A percentile compares a stretch with the other conserved stretches of the same genome.
Conservation (phyloP, 2,113 vertebrate genomes). For the Delphinus delphis region DNA sequence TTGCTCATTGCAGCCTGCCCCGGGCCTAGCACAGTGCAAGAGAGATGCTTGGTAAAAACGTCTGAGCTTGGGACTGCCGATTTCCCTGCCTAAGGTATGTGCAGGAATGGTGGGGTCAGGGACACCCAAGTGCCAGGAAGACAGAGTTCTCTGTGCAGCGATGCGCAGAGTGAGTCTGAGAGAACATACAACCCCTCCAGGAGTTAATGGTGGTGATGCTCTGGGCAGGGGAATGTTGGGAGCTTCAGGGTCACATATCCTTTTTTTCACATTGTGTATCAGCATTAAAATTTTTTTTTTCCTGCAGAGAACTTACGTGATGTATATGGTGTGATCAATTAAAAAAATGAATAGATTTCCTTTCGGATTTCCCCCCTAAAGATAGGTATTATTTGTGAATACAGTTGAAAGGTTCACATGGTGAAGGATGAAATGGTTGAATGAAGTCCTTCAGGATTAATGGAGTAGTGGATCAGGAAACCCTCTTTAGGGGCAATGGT, state of each 20-base stretch:
- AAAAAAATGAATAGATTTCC: neutral
- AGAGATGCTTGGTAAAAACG: neutral
- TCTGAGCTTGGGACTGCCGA: neutral
- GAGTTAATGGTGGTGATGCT: no score
- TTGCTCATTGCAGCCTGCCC: neutral
- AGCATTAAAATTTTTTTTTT: neutral
- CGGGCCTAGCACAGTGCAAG: neutral
- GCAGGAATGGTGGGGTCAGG: neutral
- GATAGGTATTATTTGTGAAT: neutral
- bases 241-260: accelerated
- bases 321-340: neutral
- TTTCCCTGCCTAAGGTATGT: no score
- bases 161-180: neutral
- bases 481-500: neutral
- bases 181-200: accelerated
- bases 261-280: neutral
- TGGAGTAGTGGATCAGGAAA: accelerated
- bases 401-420: neutral
- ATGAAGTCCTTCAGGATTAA: no score
- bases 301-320: neutral
- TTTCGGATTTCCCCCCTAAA: neutral
- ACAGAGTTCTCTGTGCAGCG: neutral
- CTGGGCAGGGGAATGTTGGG: no score
- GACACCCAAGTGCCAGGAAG: neutral
- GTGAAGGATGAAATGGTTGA: neutral